Conservation (phyloP, 2,888 invertebrate genomes). For the Chromoteleia sp. region DNA sequence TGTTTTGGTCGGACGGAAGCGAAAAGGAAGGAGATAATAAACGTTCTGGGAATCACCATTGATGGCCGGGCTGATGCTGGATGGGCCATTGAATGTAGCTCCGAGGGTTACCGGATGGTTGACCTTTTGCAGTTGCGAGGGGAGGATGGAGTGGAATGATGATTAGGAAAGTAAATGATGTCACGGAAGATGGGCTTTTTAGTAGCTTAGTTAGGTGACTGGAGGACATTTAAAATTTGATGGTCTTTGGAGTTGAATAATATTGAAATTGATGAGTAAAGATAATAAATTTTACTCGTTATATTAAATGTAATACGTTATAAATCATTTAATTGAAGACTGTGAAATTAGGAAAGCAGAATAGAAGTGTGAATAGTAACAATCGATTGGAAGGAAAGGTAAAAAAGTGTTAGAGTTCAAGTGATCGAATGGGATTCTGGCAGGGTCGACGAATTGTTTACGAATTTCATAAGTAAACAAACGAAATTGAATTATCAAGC, state of each 20-base stretch:
- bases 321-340: no score
- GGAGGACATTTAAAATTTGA: neutral
- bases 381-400: no score
- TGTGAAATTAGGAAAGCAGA: no score
- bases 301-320: no score
- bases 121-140: constrained; percentile 27
- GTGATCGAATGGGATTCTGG: no score
- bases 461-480: no score
- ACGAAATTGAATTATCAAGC: no score
- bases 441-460: no score
- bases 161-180: constrained; percentile 6
- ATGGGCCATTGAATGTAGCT: constrained; percentile 26
- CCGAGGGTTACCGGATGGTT: constrained; percentile 30
- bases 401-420: no score
- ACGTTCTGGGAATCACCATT: constrained; percentile 51
- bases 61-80: constrained; percentile 45
- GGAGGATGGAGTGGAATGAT: constrained; percentile 40
- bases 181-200: neutral
- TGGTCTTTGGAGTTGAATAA: neutral
- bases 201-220: neutral
- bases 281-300: no score
- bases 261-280: no score
- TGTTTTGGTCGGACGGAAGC: constrained; percentile 60
- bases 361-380: no score
- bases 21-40: constrained; percentile 49